A percentile compares a stretch with the other conserved stretches of the same genome.
Conservation (phyloP, 2,113 vertebrate genomes). For the Eubucco bourcierii region DNA sequence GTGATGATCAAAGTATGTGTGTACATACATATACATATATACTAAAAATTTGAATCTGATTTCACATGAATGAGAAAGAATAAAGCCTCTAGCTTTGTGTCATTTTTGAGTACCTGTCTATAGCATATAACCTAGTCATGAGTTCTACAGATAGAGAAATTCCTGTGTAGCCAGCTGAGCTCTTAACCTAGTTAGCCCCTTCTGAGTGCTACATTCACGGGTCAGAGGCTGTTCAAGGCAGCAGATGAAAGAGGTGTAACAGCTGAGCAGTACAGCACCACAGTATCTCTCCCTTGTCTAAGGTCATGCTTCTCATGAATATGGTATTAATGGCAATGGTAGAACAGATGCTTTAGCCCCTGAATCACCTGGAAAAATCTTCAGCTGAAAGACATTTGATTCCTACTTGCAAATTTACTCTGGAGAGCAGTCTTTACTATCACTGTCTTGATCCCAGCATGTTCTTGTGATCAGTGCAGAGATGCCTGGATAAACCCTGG, state of each 20-base stretch:
- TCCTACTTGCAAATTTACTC: not conserved
- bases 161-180: not conserved
- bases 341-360: not conserved
- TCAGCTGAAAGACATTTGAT: not conserved
- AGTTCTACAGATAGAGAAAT: not conserved
- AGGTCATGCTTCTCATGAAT: not conserved
- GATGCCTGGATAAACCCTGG: not conserved
- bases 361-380: not conserved
- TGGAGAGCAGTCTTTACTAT: not conserved
- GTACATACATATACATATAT: rapidly evolving
- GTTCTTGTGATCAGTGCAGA: not conserved
- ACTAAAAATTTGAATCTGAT: not conserved
- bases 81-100: not conserved
- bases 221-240: not conserved
- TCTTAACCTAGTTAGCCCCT: not conserved
- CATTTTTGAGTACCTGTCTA: not conserved
- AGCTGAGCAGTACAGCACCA: not conserved
- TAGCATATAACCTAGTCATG: not conserved
- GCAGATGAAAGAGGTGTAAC: not conserved
- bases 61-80: not conserved
- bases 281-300: rapidly evolving
- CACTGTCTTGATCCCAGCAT: not conserved
- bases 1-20: not conserved
- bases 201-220: not conserved
- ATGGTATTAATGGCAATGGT: too few species aligned